Percentiles rank a stretch among this genome's conserved stretches.
Conservation (phyloP, 1,140 invertebrate species). For the Papilio xuthus region DNA sequence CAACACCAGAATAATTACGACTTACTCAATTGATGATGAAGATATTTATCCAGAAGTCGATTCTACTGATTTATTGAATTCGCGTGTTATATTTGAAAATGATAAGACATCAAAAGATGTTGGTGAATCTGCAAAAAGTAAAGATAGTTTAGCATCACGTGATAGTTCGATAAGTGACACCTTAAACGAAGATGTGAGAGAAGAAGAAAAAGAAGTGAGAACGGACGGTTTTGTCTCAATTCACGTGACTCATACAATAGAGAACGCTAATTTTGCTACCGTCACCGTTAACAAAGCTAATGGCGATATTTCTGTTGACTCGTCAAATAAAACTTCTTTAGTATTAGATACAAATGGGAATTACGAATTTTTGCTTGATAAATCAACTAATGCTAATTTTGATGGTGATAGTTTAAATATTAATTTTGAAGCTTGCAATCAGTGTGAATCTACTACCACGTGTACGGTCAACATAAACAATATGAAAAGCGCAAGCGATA, state of each 20-base stretch:
- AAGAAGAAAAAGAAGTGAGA: constrained; percentile 43
- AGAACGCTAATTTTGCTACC: constrained; percentile 81
- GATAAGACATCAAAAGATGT: constrained; percentile 52
- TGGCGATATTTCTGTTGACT: constrained; percentile 61
- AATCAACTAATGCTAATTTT: constrained; percentile 57
- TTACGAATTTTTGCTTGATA: constrained; percentile 61
- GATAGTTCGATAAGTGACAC: constrained; percentile 43
- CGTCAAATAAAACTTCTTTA: constrained; percentile 62
- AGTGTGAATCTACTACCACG: constrained; percentile 57
- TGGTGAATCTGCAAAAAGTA: constrained; percentile 55
- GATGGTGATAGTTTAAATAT: constrained; percentile 62
- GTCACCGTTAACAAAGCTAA: constrained; percentile 75
- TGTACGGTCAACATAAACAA: constrained; percentile 64
- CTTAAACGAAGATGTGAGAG: constrained; percentile 48
- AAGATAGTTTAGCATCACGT: constrained; percentile 26
- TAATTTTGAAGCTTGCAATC: constrained; percentile 56
- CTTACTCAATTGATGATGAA: constrained; percentile 71
- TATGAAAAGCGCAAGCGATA: constrained; percentile 47
- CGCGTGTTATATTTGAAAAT: constrained; percentile 49
- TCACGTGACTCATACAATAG: constrained; percentile 75
- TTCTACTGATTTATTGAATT: constrained; percentile 60
- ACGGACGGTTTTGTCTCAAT: constrained; percentile 79
- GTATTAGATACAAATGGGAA: constrained; percentile 58
- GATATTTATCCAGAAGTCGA: constrained; percentile 68
- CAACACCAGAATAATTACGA: constrained; percentile 79